Percentiles rank a stretch among this genome's conserved stretches.
phyloP scores from a whole-genome alignment of 2,888 invertebrate genomes.

The Monopis laevigella region DNA sequence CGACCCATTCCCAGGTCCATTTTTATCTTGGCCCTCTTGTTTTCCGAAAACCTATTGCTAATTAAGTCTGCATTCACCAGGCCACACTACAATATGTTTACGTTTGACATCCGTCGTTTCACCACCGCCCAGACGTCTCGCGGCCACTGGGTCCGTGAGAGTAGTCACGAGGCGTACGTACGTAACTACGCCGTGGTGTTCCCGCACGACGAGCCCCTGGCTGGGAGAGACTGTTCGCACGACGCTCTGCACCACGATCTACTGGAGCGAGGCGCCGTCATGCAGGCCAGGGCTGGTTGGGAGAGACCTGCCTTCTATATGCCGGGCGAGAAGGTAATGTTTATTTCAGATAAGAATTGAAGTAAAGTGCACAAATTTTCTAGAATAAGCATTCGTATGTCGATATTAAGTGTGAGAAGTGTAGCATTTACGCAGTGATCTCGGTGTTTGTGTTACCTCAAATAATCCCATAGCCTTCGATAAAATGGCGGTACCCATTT shows the following conservation, averaged over 20 bases:
- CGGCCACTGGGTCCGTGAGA: constrained; percentile 79
- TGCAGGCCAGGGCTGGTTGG: constrained; percentile 90
- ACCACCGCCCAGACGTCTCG: constrained; percentile 76
- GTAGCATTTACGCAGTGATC: no score
- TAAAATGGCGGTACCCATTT: no score
- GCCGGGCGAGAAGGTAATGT: constrained; percentile 34
- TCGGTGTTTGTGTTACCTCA: no score
- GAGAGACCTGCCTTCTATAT: constrained; percentile 88
- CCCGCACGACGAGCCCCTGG: constrained; percentile 84
- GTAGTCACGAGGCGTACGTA: constrained; percentile 90
- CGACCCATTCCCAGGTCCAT: no score
- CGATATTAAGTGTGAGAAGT: no score
- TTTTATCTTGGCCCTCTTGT: no score
- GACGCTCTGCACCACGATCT: constrained; percentile 68
- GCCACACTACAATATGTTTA: constrained; percentile 86
- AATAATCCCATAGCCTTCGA: no score
- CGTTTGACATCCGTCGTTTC: constrained; percentile 87
- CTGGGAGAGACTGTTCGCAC: constrained; percentile 72
- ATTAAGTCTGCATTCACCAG: no score
- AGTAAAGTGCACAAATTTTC: no score
- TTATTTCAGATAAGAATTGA: no score
- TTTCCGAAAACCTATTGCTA: no score
- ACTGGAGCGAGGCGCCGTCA: constrained; percentile 81
- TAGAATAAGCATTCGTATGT: no score
- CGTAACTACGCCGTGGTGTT: constrained; percentile 86